These are phyloP conservation scores for Dipus sagitta DNA, from an alignment of 2,797 vertebrate species.

Conservation along the genomic window DNA sequence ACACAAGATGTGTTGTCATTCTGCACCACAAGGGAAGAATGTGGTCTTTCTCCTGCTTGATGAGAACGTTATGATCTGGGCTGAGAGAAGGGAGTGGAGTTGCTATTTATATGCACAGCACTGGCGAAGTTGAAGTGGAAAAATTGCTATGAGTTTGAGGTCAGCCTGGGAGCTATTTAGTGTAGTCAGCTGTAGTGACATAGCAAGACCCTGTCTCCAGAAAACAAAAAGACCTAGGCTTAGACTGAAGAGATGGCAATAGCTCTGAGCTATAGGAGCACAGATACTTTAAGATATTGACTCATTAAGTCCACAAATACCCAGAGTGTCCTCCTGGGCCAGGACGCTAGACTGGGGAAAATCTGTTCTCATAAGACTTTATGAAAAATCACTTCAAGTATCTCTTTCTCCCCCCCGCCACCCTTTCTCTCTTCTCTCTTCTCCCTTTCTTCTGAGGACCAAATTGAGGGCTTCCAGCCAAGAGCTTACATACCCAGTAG, in stretches of 20 bases:
- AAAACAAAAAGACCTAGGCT: background rate
- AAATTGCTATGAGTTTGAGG: too few relatives aligned
- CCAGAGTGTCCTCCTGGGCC: background rate
- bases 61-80: background rate
- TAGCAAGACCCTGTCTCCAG: background rate
- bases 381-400: background rate
- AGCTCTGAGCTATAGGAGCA: background rate
- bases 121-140: background rate
- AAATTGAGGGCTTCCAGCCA: background rate
- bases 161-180: background rate
- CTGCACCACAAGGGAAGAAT: constrained; percentile 31
- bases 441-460: background rate
- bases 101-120: background rate
- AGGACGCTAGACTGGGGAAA: background rate
- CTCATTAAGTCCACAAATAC: background rate
- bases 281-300: constrained; percentile 16
- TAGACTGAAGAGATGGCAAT: background rate
- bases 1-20: constrained; percentile 51
- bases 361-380: background rate
- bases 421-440: too few relatives aligned
- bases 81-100: background rate
- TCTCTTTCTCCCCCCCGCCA: too few relatives aligned
- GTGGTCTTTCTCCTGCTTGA: constrained; percentile 37
- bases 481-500: too few relatives aligned
- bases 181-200: background rate